Base-by-base conservation (phyloP, 2,113 vertebrate species). In the Puffinus mauretanicus region DNA sequence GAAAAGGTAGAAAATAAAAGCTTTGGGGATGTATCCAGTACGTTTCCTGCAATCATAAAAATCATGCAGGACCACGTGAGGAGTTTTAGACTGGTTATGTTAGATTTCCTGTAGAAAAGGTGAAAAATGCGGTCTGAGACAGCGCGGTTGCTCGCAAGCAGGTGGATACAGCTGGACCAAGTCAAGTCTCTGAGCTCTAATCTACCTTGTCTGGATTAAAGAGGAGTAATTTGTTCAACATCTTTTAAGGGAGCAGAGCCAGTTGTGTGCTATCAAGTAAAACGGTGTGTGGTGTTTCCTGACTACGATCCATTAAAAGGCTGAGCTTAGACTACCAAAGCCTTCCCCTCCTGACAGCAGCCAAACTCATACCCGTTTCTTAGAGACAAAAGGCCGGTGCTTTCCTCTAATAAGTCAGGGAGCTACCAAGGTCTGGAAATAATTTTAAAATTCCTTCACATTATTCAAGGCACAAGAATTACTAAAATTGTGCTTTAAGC, bases 181-280 rank as follows among this genome's bases (percentile, higher is more conserved):
- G 90, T 94, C 93, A 92, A 88, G 93, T 51, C 97, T 96, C 97
- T 90, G 94, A 95, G 90, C 88, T 91, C 85, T 92, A 70, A 84
- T 94, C 94, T 96, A 70, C 95, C 96, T 98, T 96, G 98, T 98
- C 98, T 98, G 97, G 91, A 96, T 97, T 96, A 96, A 97, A 96
- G 90, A 87, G 91, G 61, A 97, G 92, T 89, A 87, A 97, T 98
- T 97, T 97, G 97, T 97, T 98, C 92, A 82, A 94, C 94, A 78
- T 97, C 93, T 96, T 95, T 87, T 26, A 44, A 46, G 82, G 57
- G 91, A 96, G 88, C 91, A 47, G 90, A 94, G 82, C 94, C 97
- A 81, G 90, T 88, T 92, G 95, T 79, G 88, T 25, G 58, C 58
- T 83, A 29, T 90, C 90, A 62, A 90, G 90, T 79, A 44, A 92